Percentiles rank a stretch among this genome's conserved stretches.
Conservation (phyloP, 2,888 invertebrate genomes). For the Ecdyonurus torrentis region DNA sequence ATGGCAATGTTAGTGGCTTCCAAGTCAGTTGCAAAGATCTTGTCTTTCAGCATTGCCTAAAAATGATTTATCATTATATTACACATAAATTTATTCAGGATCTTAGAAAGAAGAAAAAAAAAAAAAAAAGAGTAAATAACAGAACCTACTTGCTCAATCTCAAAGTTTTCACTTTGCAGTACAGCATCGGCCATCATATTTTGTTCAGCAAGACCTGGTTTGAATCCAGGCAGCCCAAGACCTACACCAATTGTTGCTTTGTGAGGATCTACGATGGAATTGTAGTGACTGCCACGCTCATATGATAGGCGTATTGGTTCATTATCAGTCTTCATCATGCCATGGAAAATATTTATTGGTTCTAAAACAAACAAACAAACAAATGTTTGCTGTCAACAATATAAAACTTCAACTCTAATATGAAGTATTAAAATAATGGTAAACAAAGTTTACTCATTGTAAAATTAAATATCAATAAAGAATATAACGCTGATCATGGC, state of each 20-base stretch:
- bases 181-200: slow-evolving; percentile 56
- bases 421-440: neutral
- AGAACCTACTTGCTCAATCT: slow-evolving; percentile 51
- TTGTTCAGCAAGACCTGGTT: slow-evolving; percentile 54
- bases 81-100: neutral
- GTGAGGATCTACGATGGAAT: slow-evolving; percentile 72
- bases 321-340: slow-evolving; percentile 54
- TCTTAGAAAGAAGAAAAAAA: neutral
- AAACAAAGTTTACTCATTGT: neutral
- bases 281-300: slow-evolving; percentile 74
- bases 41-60: slow-evolving; percentile 78
- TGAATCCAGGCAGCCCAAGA: slow-evolving; percentile 62
- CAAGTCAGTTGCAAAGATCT: slow-evolving; percentile 76
- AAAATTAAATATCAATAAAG: too few relatives aligned
- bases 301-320: slow-evolving; percentile 71
- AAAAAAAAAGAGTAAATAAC: neutral
- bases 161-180: slow-evolving; percentile 56
- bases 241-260: slow-evolving; percentile 69
- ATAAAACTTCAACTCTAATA: too few relatives aligned
- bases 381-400: neutral
- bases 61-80: slow-evolving; percentile 11
- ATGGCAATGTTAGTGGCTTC: slow-evolving; percentile 83
- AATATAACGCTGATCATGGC: slow-evolving; percentile 11
- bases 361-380: slow-evolving; percentile 42
- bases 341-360: slow-evolving; percentile 75